Base-by-base conservation (phyloP, 2,888 invertebrate species). In the Rhyacophila evoluta region DNA sequence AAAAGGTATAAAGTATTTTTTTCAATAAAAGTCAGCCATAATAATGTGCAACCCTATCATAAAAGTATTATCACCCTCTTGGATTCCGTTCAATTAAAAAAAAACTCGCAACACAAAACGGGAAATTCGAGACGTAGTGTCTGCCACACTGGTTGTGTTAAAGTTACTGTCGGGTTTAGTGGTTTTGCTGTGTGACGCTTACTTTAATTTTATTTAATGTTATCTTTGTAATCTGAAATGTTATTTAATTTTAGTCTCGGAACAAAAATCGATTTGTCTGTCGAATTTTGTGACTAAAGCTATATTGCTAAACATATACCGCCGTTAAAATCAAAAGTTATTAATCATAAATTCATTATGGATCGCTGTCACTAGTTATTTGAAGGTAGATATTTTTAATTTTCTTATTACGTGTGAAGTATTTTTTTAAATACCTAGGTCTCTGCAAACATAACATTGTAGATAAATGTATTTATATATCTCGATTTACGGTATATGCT, bases 361-460 rank as follows among this genome's bases (percentile, higher is more conserved):
- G 55, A 55, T 55, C 55, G 55, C 55, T 55, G 55, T 55, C 55
- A 55, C 4, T 33, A 33, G 55, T 55, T 55, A 10, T 55, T 55
- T 55, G 25, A 25, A 15, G 15, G 55, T 55, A 55, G 55, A 55
- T 55, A 55, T 55, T 55, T 55, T 55, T 55, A 55, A 55, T 55
- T 25, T 55, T 55, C 55, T 55, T 55, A 55, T 55, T 55, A 55
- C 55, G 55, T 55, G 55, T 55, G 19, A 19, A 55, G 55, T 55
- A 8, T 55, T 55, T 55, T 41, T 55, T 55, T 55, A 10, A 19
- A 55, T 19, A 19, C 19, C 55, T 19, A 10, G 1, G 25, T 12
- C 10, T 19, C 5, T 10, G 19, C 55, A 55, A 55, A 55, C 55
- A 55, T 55, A 55, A 55, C 55, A 55, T 19, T 25, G 1, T 19